Evolutionary conservation across 2,797 vertebrate species (phyloP).

Genomic region (Bradypus variegatus): DNA sequence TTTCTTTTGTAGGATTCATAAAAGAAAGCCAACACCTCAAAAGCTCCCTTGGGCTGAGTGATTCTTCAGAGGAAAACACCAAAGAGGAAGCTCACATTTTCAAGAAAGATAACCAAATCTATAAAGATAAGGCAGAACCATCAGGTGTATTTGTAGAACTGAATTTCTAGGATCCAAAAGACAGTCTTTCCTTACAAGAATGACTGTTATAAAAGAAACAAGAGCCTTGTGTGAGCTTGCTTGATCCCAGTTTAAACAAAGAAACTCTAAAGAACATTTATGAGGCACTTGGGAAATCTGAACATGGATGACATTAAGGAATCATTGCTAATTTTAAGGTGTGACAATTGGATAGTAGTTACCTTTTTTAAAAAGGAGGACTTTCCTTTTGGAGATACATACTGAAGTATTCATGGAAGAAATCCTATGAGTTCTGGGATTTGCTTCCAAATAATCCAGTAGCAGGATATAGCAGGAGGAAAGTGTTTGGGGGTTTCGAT

Average conservation of each 20-base stretch:
- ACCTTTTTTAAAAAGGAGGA: neutral
- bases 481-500: neutral
- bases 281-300: neutral
- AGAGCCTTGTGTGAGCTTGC: neutral
- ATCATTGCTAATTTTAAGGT: neutral
- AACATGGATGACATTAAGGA: neutral
- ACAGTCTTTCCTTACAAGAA: neutral
- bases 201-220: neutral
- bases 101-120: slow-evolving; percentile 34
- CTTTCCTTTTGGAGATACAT: neutral
- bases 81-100: slow-evolving; percentile 10
- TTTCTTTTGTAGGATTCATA: slow-evolving; percentile 36
- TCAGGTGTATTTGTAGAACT: neutral
- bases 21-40: slow-evolving; percentile 30
- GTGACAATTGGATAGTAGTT: neutral
- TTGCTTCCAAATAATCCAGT: neutral
- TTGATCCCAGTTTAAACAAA: neutral
- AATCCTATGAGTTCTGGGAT: neutral
- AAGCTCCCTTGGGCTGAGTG: slow-evolving; percentile 11
- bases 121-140: neutral
- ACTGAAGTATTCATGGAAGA: neutral
- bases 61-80: slow-evolving; percentile 36
- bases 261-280: neutral
- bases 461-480: neutral
- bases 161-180: neutral